Evolutionary conservation across 2,113 vertebrate genomes (phyloP).

Genomic region (Podarcis raffonei): DNA sequence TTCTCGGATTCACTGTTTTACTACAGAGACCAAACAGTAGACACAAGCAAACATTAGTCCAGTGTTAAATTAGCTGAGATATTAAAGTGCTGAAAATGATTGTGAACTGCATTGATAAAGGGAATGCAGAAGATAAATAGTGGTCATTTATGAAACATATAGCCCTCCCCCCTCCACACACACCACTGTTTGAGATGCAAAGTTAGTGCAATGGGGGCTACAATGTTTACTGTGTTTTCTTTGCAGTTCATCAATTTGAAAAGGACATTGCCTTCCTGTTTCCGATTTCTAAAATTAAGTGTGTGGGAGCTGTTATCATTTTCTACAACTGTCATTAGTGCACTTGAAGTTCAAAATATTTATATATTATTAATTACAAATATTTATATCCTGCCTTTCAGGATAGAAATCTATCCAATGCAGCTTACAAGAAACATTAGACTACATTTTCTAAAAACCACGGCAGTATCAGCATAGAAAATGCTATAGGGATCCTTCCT

Average conservation of each 20-base stretch:
- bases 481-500: too few species aligned
- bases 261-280: slow-evolving; percentile 44
- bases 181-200: slow-evolving; percentile 1
- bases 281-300: slow-evolving; percentile 42
- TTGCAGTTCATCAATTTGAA: slow-evolving; percentile 43
- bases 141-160: slow-evolving; percentile 10
- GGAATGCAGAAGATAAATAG: neutral
- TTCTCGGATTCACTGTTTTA: slow-evolving; percentile 31
- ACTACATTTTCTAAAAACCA: too few species aligned
- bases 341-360: slow-evolving; percentile 58
- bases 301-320: slow-evolving; percentile 37
- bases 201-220: slow-evolving; percentile 39
- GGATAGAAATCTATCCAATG: too few species aligned
- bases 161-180: neutral
- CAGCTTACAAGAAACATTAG: too few species aligned
- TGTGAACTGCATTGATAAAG: rapidly evolving
- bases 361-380: slow-evolving; percentile 35
- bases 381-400: too few species aligned
- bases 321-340: slow-evolving; percentile 61
- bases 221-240: neutral
- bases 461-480: too few species aligned
- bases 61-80: slow-evolving; percentile 64
- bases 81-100: slow-evolving; percentile 48
- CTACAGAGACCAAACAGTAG: slow-evolving; percentile 33
- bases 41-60: slow-evolving; percentile 69